Evolutionary conservation across 1,140 invertebrate species (phyloP).

Genomic region (Anastatus disparis): DNA sequence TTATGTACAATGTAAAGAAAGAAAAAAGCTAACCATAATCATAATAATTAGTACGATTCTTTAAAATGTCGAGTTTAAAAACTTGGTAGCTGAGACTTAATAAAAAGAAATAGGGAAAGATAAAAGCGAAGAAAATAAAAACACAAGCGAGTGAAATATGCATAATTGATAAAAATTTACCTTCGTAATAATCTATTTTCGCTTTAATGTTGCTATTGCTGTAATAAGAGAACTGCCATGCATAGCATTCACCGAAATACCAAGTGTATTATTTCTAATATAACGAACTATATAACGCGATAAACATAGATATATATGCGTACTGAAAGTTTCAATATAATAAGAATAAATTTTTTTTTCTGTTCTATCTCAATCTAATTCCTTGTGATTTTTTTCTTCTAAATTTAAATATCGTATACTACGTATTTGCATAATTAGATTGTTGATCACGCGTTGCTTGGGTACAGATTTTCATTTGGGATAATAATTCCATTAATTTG

Average conservation of each 20-base stretch:
- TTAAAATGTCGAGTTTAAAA: not conserved
- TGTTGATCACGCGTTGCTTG: too few relatives aligned
- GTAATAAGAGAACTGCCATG: not conserved
- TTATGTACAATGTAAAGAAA: too few relatives aligned
- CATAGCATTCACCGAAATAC: not conserved
- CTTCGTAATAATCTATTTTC: not conserved
- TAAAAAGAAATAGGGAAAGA: too few relatives aligned
- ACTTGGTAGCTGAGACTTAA: not conserved
- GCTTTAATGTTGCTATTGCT: not conserved
- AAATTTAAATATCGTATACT: too few relatives aligned
- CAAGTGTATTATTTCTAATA: too few relatives aligned
- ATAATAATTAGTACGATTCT: slow-evolving; percentile 16
- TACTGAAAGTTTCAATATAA: not conserved
- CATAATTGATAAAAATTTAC: slow-evolving; percentile 16
- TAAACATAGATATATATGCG: not conserved
- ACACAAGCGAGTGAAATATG: slow-evolving; percentile 14
- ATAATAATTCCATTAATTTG: too few relatives aligned
- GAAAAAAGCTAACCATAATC: not conserved
- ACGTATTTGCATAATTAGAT: not conserved
- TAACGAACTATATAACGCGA: not conserved
- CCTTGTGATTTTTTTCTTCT: not conserved
- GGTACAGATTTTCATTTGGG: too few relatives aligned
- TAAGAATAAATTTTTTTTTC: not conserved
- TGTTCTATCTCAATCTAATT: not conserved
- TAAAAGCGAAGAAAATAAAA: too few relatives aligned